phyloP scores from a whole-genome alignment of 2,113 vertebrate genomes.

The Probosciger aterrimus region DNA sequence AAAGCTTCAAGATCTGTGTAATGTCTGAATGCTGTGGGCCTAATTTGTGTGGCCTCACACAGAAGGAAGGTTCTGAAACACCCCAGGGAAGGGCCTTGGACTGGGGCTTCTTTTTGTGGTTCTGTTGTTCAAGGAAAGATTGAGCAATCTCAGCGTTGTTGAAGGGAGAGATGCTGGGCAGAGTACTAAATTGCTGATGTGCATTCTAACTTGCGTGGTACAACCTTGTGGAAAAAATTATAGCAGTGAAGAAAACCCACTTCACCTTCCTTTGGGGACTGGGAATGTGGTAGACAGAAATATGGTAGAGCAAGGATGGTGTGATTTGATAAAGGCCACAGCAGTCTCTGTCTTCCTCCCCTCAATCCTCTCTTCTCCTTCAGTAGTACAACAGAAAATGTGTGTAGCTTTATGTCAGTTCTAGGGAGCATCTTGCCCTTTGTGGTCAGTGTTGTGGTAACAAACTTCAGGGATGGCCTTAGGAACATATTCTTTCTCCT shows the following conservation, averaged over 20 bases:
- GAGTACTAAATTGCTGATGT: neutral
- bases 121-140: neutral
- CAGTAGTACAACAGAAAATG: neutral
- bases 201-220: neutral
- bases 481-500: neutral
- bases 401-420: neutral
- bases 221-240: neutral
- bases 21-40: rapidly evolving
- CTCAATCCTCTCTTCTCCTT: neutral
- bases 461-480: neutral
- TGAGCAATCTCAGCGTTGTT: neutral
- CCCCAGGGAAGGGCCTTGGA: neutral
- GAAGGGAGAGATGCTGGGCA: neutral
- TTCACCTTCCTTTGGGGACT: neutral
- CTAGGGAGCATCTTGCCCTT: neutral
- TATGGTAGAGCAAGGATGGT: neutral
- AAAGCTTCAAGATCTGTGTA: neutral
- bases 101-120: neutral
- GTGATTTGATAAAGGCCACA: neutral
- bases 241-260: neutral
- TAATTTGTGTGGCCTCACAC: neutral
- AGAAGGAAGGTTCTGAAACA: neutral
- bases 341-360: neutral
- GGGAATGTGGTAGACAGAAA: neutral
- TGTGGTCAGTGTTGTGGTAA: neutral